A percentile compares a stretch with the other conserved stretches of the same genome.
Evolutionary conservation across 2,797 vertebrate species (phyloP).

Genomic region (Fundulus diaphanus): DNA sequence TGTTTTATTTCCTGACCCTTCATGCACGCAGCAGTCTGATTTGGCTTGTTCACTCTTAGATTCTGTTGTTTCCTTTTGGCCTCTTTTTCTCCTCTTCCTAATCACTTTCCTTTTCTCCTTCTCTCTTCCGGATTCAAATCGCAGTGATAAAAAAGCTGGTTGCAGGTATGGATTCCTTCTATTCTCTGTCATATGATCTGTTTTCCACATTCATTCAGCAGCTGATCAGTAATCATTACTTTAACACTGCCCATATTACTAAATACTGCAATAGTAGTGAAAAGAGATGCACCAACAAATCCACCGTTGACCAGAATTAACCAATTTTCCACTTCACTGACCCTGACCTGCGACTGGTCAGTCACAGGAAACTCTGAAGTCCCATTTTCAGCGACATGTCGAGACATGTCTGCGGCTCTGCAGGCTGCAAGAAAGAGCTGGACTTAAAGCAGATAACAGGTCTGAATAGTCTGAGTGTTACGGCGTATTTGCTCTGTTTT

Average conservation of each 20-base stretch:
- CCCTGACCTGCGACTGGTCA: not conserved
- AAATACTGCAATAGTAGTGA: not conserved
- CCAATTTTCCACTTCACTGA: not conserved
- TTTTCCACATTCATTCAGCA: slow-evolving; percentile 15
- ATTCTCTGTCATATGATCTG: slow-evolving; percentile 32
- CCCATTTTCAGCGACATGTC: not conserved
- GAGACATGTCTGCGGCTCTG: too few relatives aligned
- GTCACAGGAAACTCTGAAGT: not conserved
- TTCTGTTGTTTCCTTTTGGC: slow-evolving; percentile 67
- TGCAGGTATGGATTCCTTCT: slow-evolving; percentile 81
- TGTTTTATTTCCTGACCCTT: slow-evolving; percentile 49
- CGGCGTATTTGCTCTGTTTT: too few relatives aligned
- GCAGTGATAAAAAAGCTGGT: slow-evolving; percentile 88
- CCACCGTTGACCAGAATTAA: too few relatives aligned
- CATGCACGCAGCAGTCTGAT: slow-evolving; percentile 51
- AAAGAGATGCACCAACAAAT: not conserved
- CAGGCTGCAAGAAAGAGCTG: not conserved
- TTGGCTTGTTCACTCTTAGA: slow-evolving; percentile 61
- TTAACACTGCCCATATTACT: not conserved
- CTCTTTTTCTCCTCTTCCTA: slow-evolving; percentile 39
- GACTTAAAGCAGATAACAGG: not conserved
- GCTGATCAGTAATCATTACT: not conserved
- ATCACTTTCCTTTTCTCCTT: slow-evolving; percentile 44
- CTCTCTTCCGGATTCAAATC: slow-evolving; percentile 79
- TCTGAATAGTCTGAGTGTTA: too few relatives aligned